Evolutionary conservation across 1,140 invertebrate genomes (phyloP).

Genomic region (Lutraria rhynchaena): DNA sequence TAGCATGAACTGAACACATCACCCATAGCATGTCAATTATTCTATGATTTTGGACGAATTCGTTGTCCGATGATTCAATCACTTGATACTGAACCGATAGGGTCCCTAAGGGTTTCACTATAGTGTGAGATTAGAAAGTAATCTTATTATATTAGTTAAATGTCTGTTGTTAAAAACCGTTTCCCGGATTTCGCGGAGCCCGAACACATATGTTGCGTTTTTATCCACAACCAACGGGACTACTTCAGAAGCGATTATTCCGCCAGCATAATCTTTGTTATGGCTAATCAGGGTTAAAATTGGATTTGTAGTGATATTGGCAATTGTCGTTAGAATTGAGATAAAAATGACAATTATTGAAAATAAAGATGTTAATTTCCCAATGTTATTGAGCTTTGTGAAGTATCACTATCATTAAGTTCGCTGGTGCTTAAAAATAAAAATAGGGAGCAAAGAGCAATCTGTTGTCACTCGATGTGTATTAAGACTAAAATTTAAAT

Average conservation of each 20-base stretch:
- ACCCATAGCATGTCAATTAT: too few relatives aligned
- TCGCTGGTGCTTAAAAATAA: neutral
- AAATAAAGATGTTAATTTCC: constrained; percentile 29
- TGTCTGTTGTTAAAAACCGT: constrained; percentile 42
- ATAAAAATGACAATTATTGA: constrained; percentile 48
- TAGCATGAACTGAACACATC: too few relatives aligned
- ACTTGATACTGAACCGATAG: neutral
- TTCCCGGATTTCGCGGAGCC: neutral
- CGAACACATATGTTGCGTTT: constrained; percentile 42
- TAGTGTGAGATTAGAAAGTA: constrained; percentile 29
- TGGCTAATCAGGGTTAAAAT: constrained; percentile 51
- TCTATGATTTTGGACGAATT: too few relatives aligned
- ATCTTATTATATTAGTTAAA: constrained; percentile 46
- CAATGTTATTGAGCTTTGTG: neutral
- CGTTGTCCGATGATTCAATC: too few relatives aligned
- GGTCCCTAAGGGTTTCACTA: constrained; percentile 6
- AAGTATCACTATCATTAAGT: constrained; percentile 4
- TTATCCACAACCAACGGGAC: constrained; percentile 12
- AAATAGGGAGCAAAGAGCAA: too few relatives aligned
- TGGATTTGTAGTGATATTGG: constrained; percentile 48
- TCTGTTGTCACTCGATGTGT: too few relatives aligned
- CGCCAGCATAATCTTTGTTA: constrained; percentile 22
- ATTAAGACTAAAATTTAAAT: too few relatives aligned
- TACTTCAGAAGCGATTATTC: constrained; percentile 27
- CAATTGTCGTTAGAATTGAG: constrained; percentile 29